Base-by-base conservation (phyloP, 2,797 vertebrate species). In the Natrix natrix region DNA sequence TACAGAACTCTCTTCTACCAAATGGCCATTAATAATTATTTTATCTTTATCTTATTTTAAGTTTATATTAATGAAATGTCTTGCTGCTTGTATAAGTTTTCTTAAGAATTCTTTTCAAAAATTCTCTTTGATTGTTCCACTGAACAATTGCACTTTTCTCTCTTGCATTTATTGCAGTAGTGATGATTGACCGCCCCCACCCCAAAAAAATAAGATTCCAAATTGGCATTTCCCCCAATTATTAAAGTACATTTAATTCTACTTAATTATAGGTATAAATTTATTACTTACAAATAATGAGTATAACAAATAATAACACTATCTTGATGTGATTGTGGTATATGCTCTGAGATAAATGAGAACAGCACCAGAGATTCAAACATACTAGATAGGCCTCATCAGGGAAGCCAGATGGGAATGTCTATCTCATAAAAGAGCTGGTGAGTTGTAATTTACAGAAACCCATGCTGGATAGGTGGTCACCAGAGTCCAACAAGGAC, bases 221-320 rank as follows among this genome's bases (percentile, higher is more conserved):
- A 93, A 93, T 61, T 66, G 87, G 92, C 93, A 94, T 94, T 95
- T 91, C 54, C 55, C 0, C 0, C 94, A 90, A 90, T 93, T 96
- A 95, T 94, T 96, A 94, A 94, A 92, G 92, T 94, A 88, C 92
- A 92, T 4, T 3, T 63, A 28, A 63, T 63, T 63, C 26, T 12
- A 63, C 24, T 61, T 61, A 61, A 61, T 61, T 61, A 26, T 63
- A 63, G 12, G 26, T 63, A 28, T 60, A 24, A 60, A 60, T 60
- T 24, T 63, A 63, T 63, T 63, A 28, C 4, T 63, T 28, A 63
- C 28, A 4, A 63, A 28, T 63, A 13, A 28, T 63, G 61, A 63
- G 26, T 28, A 63, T 63, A 28, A 63, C 61, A 63, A 63, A 63
- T 63, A 28, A 63, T 63, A 63, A 12, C 20, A 63, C 11, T 28